A percentile compares a stretch with the other conserved stretches of the same genome.
Evolutionary conservation across 2,113 vertebrate species (phyloP).

Genomic region (Ciconia stormi): DNA sequence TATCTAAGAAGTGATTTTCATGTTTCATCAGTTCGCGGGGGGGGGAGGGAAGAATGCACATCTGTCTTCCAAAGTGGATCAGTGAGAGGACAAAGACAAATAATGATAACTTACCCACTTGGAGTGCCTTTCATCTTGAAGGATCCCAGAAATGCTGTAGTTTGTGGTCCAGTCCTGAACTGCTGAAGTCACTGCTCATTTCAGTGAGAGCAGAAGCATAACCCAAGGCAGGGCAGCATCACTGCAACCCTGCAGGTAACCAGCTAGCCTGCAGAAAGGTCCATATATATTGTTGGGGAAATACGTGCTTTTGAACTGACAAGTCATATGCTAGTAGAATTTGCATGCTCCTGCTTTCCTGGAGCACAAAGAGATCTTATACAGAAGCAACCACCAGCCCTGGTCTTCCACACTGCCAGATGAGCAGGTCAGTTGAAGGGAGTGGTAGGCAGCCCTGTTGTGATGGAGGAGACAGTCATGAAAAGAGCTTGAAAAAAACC

Average conservation of each 20-base stretch:
- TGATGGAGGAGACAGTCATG: neutral
- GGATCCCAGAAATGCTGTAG: neutral
- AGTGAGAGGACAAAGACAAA: constrained; percentile 39
- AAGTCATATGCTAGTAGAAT: neutral
- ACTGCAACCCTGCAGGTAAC: neutral
- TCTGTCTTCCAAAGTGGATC: constrained; percentile 43
- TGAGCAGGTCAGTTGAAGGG: neutral
- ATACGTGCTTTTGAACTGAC: neutral
- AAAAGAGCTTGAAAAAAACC: neutral
- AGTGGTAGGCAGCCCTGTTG: neutral
- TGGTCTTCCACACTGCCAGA: neutral
- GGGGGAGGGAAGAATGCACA: neutral
- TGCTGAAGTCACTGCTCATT: neutral
- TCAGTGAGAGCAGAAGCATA: neutral
- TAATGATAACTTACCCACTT: neutral
- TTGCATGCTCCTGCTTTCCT: neutral
- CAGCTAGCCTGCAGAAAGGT: neutral
- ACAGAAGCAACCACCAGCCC: neutral
- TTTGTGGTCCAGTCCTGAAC: neutral
- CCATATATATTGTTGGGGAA: neutral
- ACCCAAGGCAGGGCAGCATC: neutral
- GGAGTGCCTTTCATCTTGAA: neutral
- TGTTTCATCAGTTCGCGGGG: neutral
- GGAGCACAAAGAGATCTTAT: neutral
- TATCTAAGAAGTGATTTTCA: constrained; percentile 53